phyloP scores from a whole-genome alignment of 2,888 invertebrate genomes.

The Arrhopalites spinosus region DNA sequence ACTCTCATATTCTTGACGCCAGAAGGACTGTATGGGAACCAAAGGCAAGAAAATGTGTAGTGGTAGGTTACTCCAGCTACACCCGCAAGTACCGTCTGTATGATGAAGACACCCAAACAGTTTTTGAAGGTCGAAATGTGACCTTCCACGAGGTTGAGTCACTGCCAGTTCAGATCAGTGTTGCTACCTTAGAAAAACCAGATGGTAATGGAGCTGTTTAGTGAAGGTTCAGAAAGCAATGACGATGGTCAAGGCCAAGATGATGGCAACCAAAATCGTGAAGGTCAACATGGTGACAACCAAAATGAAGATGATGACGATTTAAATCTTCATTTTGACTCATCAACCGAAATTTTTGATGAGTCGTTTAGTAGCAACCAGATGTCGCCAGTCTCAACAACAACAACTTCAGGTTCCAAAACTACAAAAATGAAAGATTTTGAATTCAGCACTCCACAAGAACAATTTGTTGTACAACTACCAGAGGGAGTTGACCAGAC shows the following conservation, averaged over 20 bases:
- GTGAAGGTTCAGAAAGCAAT: not conserved
- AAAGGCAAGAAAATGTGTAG: slow-evolving; percentile 8
- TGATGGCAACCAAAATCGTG: not conserved
- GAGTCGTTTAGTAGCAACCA: not conserved
- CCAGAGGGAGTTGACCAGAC: not conserved
- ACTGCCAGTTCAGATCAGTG: not conserved
- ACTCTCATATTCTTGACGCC: slow-evolving; percentile 31
- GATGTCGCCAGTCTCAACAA: too few relatives aligned
- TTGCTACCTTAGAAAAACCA: not conserved
- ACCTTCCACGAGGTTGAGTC: slow-evolving; percentile 23
- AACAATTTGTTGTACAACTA: too few relatives aligned
- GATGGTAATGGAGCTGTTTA: not conserved
- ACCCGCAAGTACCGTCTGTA: not conserved
- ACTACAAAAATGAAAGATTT: too few relatives aligned
- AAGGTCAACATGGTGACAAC: not conserved
- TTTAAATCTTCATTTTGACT: not conserved
- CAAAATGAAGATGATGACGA: too few relatives aligned
- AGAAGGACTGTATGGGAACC: slow-evolving; percentile 3
- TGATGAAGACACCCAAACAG: not conserved
- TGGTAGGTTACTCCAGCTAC: slow-evolving; percentile 19
- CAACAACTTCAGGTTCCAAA: too few relatives aligned
- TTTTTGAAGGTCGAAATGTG: slow-evolving; percentile 26
- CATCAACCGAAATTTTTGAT: not conserved
- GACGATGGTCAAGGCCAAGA: too few relatives aligned
- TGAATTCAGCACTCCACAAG: too few relatives aligned